Evolutionary conservation across 2,888 invertebrate species (phyloP).

Genomic region (Euplexia lucipara): DNA sequence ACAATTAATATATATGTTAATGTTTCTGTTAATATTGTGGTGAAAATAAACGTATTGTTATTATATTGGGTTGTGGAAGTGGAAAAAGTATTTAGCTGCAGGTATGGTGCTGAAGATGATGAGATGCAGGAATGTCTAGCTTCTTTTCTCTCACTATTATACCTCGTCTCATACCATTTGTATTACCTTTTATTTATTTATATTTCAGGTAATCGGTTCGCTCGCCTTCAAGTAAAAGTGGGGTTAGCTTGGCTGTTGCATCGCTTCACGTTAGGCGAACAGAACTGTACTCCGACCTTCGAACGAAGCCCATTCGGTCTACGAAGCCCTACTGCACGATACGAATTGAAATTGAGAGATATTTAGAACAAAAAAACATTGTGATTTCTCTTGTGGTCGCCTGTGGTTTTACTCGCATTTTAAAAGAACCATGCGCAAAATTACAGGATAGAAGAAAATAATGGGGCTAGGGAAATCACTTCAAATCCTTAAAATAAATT

Average conservation of each 20-base stretch:
- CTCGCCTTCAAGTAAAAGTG: conserved; percentile 74
- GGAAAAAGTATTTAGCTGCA: no score
- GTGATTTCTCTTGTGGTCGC: background rate
- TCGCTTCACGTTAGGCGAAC: conserved; percentile 70
- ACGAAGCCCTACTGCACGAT: conserved; percentile 66
- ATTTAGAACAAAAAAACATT: conserved; percentile 10
- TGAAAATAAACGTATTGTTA: no score
- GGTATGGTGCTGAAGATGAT: no score
- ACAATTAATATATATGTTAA: no score
- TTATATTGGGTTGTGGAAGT: no score
- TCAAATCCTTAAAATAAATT: no score
- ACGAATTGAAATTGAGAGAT: conserved; percentile 67
- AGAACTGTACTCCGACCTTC: conserved; percentile 66
- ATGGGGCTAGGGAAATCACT: no score
- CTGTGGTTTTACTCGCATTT: background rate
- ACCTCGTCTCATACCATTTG: background rate
- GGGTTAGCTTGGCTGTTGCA: conserved; percentile 72
- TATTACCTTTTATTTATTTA: background rate
- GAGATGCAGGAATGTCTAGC: background rate
- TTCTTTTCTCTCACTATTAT: background rate
- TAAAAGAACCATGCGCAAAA: no score
- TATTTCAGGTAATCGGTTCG: conserved; percentile 74
- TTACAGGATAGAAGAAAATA: no score
- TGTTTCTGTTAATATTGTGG: no score
- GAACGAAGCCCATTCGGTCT: conserved; percentile 73